A percentile compares a stretch with the other conserved stretches of the same genome.
Conservation (phyloP, 2,113 vertebrate species). For the Neotragus pygmaeus region DNA sequence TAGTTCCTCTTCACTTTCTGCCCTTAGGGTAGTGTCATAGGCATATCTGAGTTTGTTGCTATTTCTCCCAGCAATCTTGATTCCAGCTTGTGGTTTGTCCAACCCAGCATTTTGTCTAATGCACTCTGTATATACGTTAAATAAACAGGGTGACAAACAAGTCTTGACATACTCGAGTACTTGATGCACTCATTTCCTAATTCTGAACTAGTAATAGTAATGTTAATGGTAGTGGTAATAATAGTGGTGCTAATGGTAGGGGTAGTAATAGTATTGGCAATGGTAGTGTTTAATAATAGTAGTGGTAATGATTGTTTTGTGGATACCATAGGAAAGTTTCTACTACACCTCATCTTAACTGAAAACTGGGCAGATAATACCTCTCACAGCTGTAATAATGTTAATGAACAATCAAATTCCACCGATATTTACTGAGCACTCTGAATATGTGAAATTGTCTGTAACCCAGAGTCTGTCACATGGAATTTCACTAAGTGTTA, state of each 20-base stretch:
- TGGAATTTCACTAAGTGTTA: neutral
- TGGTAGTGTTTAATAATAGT: neutral
- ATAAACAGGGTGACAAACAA: neutral
- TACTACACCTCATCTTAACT: neutral
- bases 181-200: neutral
- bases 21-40: neutral
- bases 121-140: neutral
- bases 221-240: neutral
- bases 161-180: neutral
- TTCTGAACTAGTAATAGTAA: neutral
- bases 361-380: neutral
- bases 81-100: neutral
- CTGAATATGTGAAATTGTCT: slow-evolving; percentile 1
- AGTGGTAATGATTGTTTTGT: neutral
- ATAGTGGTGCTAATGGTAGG: neutral
- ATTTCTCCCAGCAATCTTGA: neutral
- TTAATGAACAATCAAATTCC: slow-evolving; percentile 30
- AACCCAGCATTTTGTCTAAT: neutral
- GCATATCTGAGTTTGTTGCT: neutral
- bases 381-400: slow-evolving; percentile 17
- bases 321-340: neutral
- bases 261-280: neutral
- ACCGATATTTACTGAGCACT: neutral
- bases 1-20: neutral
- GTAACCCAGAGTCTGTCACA: neutral